Percentiles rank a stretch among this genome's conserved stretches.
Evolutionary conservation across 2,888 invertebrate genomes (phyloP).

Genomic region (Drosophila koepferae): DNA sequence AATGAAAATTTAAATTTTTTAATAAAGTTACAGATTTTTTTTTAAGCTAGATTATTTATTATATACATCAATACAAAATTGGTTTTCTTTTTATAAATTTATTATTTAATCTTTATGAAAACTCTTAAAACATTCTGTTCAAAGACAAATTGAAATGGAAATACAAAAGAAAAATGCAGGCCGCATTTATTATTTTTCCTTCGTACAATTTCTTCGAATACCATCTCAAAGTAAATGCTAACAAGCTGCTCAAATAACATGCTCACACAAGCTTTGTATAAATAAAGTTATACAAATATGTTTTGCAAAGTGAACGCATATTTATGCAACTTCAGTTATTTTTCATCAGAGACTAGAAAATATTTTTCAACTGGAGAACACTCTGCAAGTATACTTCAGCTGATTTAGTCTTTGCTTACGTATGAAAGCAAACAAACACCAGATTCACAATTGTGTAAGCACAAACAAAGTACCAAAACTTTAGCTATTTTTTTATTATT

Average conservation of each 20-base stretch:
- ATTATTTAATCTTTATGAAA: not conserved
- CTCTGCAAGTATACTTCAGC: not conserved
- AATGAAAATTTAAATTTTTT: too few species aligned
- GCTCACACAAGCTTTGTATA: not conserved
- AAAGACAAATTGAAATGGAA: not conserved
- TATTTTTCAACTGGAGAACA: not conserved
- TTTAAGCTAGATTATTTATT: too few species aligned
- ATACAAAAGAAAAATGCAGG: not conserved
- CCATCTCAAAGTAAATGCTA: not conserved
- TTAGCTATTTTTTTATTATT: conserved; percentile 8
- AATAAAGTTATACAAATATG: not conserved
- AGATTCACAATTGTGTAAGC: not conserved
- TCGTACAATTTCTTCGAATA: not conserved
- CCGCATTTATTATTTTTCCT: not conserved
- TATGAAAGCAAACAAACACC: conserved; percentile 1
- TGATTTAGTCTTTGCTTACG: conserved; percentile 19
- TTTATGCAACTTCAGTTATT: not conserved
- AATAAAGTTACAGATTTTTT: too few species aligned
- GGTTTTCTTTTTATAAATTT: too few species aligned
- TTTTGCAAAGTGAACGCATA: not conserved
- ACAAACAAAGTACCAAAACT: conserved; percentile 10
- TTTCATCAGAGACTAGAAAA: not conserved
- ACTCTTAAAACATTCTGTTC: not conserved
- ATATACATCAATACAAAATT: too few species aligned
- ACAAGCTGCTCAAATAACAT: not conserved